phyloP scores from a whole-genome alignment of 1,140 invertebrate genomes.

The Drosophila ohnishii region DNA sequence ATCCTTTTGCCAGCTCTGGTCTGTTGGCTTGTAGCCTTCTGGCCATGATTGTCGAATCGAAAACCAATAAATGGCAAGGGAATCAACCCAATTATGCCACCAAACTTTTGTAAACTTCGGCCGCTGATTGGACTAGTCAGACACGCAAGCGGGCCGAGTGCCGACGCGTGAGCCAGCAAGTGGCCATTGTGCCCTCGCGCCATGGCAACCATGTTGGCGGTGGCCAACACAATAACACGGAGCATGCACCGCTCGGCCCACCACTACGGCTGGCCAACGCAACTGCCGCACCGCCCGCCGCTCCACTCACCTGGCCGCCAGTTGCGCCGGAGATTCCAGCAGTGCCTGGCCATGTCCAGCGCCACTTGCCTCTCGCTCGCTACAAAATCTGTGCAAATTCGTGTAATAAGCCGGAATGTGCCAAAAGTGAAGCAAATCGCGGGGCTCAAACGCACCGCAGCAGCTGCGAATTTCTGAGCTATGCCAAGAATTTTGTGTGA shows the following conservation, averaged over 20 bases:
- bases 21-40: background rate
- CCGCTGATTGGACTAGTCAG: constrained; percentile 31
- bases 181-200: constrained; percentile 46
- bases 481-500: constrained; percentile 56
- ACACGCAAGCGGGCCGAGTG: constrained; percentile 56
- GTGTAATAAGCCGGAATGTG: constrained; percentile 46
- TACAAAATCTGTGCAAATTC: constrained; percentile 36
- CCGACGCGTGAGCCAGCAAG: constrained; percentile 36
- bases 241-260: constrained; percentile 70
- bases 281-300: background rate
- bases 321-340: constrained; percentile 70
- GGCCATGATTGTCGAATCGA: constrained; percentile 43
- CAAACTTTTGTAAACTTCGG: constrained; percentile 60
- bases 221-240: constrained; percentile 78
- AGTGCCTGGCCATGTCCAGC: constrained; percentile 53
- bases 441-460: constrained; percentile 41
- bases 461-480: constrained; percentile 10
- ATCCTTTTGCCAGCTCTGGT: background rate
- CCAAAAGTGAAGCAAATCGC: constrained; percentile 22
- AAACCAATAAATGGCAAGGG: constrained; percentile 67
- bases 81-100: constrained; percentile 76
- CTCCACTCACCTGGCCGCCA: constrained; percentile 43
- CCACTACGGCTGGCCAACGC: constrained; percentile 4
- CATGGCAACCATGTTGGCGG: constrained; percentile 54
- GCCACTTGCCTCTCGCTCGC: constrained; percentile 7